These are phyloP conservation scores for Trichomalopsis sarcophagae DNA, from an alignment of 1,140 invertebrate species.

Conservation along the genomic window DNA sequence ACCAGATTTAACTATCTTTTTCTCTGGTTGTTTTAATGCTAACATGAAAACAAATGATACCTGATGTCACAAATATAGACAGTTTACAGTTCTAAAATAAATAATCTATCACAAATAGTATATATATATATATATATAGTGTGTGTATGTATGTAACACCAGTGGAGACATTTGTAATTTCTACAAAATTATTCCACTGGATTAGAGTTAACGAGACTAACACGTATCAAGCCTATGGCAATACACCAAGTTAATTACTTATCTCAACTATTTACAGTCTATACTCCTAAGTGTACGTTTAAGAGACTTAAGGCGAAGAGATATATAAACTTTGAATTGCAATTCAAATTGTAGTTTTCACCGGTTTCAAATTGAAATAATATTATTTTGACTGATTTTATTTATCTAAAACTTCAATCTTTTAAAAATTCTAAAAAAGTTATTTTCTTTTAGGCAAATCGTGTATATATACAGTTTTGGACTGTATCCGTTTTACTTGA, in stretches of 20 bases:
- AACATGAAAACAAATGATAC: neutral
- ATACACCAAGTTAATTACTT: constrained; percentile 40
- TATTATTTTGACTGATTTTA: constrained; percentile 9
- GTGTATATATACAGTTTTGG: neutral
- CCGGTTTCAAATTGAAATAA: neutral
- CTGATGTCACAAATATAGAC: constrained; percentile 25
- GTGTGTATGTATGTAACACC: constrained; percentile 1
- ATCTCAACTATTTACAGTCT: constrained; percentile 59
- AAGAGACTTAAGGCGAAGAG: neutral
- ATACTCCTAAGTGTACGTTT: constrained; percentile 41
- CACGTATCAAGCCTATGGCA: constrained; percentile 19
- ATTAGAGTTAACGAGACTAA: neutral
- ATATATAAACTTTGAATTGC: neutral
- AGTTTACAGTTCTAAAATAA: constrained; percentile 69
- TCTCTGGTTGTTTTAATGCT: neutral
- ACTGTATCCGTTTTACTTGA: neutral
- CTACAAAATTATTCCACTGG: constrained; percentile 5
- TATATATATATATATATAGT: constrained; percentile 59
- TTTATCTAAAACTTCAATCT: neutral
- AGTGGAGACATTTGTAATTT: constrained; percentile 12
- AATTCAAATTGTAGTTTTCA: neutral
- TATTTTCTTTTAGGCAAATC: neutral
- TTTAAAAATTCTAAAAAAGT: neutral
- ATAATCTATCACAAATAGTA: constrained; percentile 74
- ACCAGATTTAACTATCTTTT: neutral